Percentiles rank a stretch among this genome's conserved stretches.
These are phyloP conservation scores for Rattus rattus DNA, from an alignment of 2,113 vertebrate species.

Conservation along the genomic window DNA sequence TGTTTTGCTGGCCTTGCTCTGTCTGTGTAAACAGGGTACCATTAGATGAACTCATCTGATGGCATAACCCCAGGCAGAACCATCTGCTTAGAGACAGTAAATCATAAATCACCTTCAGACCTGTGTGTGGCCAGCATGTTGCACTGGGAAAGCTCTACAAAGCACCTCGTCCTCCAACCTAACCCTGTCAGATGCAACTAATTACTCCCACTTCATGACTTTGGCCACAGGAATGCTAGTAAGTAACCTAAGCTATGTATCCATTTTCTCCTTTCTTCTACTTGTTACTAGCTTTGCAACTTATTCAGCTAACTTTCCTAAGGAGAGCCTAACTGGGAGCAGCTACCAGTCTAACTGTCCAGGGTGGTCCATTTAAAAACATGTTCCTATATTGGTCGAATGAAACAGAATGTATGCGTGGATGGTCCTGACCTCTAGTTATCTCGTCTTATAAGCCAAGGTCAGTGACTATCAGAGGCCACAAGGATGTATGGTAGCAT, in stretches of 20 bases:
- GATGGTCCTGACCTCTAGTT: constrained; percentile 3
- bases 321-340: background rate
- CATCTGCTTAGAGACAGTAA: constrained; percentile 68
- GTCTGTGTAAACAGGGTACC: constrained; percentile 53
- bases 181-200: background rate
- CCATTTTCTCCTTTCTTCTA: background rate
- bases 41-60: constrained; percentile 24
- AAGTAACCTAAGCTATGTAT: background rate
- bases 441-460: background rate
- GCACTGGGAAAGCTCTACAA: background rate
- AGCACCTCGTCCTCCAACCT: background rate
- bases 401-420: background rate
- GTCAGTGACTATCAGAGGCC: background rate
- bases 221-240: background rate
- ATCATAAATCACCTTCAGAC: constrained; percentile 53
- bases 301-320: background rate
- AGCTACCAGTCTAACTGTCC: background rate
- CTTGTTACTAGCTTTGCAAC: constrained; percentile 17
- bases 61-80: constrained; percentile 29
- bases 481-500: background rate
- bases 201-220: background rate
- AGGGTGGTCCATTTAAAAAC: background rate
- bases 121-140: background rate
- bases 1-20: constrained; percentile 53
- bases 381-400: background rate